Evolutionary conservation across 92 coral and sea anemone species (phyloP), one percentile per base, ranked within the genome.

Genomic region (Virgularia gustaviana): DNA sequence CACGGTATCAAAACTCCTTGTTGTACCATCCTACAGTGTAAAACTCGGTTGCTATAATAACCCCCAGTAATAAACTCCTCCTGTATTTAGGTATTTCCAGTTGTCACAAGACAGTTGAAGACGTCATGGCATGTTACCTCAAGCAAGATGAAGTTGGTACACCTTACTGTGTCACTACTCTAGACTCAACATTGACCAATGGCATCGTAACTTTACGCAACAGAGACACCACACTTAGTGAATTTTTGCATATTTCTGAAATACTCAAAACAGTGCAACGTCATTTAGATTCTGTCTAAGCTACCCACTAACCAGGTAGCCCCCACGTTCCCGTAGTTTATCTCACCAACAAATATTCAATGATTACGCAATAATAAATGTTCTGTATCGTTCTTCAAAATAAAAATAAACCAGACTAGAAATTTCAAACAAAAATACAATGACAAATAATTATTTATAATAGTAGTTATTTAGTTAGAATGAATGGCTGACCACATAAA

Each of bases 101-200:
- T 10, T 79, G 71, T 8, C 78, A 78, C 71, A 61, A 43, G 3
- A 49, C 67, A 18, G 36, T 52, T 30, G 56, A 44, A 30, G 53
- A 31, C 20, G 57, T 78, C 39, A 87, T 86, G 9, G 66, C 77
- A 67, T 72, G 81, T 57, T 86, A 84, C 67, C 70, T 75, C 15
- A 78, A 83, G 56, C 87, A 92, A 28, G 94, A 92, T 65, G 96
- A 85, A 75, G 81, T 87, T 2, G 98, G 96, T 1, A 92, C 98
- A 8, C 98, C 94, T 0, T 89, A 92, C 76, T 87, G 96, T 31
- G 78, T 92, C 37, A 84, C 98, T 18, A 73, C 89, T 24, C 78
- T 83, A 19, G 89, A 87, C 27, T 71, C 87, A 6, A 89, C 96
- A 20, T 84, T 92, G 5, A 71, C 62, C 30, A 90, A 92, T 79